Evolutionary conservation across 2,797 vertebrate species (phyloP).

Genomic region (Takifugu rubripes): DNA sequence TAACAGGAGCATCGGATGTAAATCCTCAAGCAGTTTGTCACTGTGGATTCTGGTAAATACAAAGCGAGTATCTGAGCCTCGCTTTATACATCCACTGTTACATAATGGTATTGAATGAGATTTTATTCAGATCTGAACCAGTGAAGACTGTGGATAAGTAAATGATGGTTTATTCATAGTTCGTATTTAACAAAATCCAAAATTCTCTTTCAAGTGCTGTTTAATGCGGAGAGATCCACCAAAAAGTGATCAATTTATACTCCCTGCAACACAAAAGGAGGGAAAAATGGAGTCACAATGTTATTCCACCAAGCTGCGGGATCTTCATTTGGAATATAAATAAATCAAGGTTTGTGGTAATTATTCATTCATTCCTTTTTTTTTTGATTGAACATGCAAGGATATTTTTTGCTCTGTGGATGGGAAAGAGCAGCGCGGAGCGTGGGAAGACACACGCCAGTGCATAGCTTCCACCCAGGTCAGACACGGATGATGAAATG

Average conservation of each 20-base stretch:
- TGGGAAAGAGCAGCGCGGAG: constrained; percentile 1
- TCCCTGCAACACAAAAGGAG: constrained; percentile 43
- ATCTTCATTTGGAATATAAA: background rate
- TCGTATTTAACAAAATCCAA: constrained; percentile 76
- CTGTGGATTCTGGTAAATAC: constrained; percentile 18
- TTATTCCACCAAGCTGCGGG: constrained; percentile 21
- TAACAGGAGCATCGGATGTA: constrained; percentile 28
- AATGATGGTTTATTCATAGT: constrained; percentile 70
- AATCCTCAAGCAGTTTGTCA: constrained; percentile 23
- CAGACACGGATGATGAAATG: constrained; percentile 35
- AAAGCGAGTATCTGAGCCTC: constrained; percentile 9
- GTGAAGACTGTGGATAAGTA: constrained; percentile 45
- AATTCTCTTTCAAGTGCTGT: constrained; percentile 79
- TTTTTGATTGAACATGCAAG: constrained; percentile 8
- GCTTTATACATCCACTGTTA: constrained; percentile 32
- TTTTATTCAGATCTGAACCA: constrained; percentile 56
- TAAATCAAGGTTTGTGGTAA: constrained; percentile 18
- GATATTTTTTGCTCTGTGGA: constrained; percentile 8
- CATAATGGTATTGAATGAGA: constrained; percentile 47
- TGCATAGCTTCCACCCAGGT: constrained; percentile 54
- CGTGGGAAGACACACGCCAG: constrained; percentile 4
- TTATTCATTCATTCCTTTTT: constrained; percentile 36
- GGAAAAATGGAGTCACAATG: constrained; percentile 17
- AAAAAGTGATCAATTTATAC: constrained; percentile 68
- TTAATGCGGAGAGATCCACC: constrained; percentile 62